Evolutionary conservation across 1,140 invertebrate genomes (phyloP).

Genomic region (Solenopsis invicta): DNA sequence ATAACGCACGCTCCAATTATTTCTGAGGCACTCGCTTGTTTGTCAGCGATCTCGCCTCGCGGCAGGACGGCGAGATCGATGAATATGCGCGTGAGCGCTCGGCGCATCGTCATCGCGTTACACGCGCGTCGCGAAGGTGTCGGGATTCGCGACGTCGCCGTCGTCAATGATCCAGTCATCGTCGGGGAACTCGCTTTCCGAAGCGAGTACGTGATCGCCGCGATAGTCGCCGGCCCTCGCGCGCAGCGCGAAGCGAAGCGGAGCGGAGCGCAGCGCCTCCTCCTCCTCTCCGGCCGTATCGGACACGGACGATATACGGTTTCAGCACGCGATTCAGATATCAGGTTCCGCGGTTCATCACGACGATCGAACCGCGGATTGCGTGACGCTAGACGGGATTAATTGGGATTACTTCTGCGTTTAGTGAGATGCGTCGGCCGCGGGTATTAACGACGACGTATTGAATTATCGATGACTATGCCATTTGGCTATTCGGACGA

Average conservation of each 20-base stretch:
- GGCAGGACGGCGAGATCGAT: constrained; percentile 39
- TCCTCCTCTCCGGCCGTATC: constrained; percentile 13
- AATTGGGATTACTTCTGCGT: constrained; percentile 17
- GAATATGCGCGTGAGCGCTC: constrained; percentile 49
- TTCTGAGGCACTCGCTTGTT: constrained; percentile 11
- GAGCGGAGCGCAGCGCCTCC: not conserved
- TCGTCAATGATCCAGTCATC: constrained; percentile 49
- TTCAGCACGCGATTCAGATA: constrained; percentile 59
- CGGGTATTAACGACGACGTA: not conserved
- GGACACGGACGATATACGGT: constrained; percentile 53
- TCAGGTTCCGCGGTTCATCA: constrained; percentile 57
- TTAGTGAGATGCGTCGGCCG: constrained; percentile 2
- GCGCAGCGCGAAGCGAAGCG: not conserved
- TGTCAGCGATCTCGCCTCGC: constrained; percentile 39
- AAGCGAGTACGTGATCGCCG: constrained; percentile 24
- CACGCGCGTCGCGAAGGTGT: constrained; percentile 7
- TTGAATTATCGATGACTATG: constrained; percentile 1
- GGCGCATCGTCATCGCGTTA: constrained; percentile 57
- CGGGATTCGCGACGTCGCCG: constrained; percentile 10
- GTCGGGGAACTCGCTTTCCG: constrained; percentile 51
- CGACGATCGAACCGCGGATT: constrained; percentile 22
- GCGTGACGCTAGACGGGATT: constrained; percentile 9
- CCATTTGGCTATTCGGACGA: not conserved
- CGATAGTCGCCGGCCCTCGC: not conserved
- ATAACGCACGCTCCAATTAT: constrained; percentile 54